These are phyloP conservation scores for Patella caerulea DNA, from an alignment of 2,888 invertebrate genomes.

Conservation along the genomic window DNA sequence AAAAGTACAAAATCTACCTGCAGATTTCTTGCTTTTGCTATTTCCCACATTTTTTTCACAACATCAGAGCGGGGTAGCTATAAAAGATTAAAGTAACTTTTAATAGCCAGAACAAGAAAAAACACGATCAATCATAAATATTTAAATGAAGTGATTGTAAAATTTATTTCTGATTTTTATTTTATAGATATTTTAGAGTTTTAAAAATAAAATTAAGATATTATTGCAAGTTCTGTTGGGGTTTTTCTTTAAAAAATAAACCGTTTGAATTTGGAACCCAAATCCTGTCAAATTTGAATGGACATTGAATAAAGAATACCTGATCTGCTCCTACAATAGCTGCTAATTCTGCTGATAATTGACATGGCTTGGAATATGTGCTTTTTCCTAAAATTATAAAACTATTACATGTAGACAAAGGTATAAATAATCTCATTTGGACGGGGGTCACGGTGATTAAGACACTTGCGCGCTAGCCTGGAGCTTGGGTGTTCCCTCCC, in stretches of 20 bases:
- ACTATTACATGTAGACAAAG: neutral
- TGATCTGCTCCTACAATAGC: conserved; percentile 86
- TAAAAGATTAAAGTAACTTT: conserved; percentile 14
- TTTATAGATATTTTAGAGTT: no score
- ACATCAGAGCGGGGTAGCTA: conserved; percentile 70
- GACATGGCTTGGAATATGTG: conserved; percentile 88
- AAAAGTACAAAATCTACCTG: conserved; percentile 47
- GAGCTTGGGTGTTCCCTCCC: no score
- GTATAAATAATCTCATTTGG: neutral
- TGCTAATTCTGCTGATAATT: conserved; percentile 86
- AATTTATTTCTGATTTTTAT: no score
- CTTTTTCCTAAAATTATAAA: conserved; percentile 38
- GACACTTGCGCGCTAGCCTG: no score
- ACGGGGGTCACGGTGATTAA: neutral
- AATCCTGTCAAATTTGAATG: neutral
- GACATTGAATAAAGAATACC: conserved; percentile 45
- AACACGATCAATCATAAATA: no score
- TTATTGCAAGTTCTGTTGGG: no score
- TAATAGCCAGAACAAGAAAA: no score
- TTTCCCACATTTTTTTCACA: conserved; percentile 70
- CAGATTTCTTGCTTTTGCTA: conserved; percentile 68
- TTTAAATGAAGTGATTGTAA: no score
- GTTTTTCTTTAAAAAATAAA: neutral
- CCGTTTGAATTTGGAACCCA: neutral
- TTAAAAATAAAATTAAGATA: no score